Base-by-base conservation (phyloP, 92 coral and sea anemone genomes). In the Porites rus region DNA sequence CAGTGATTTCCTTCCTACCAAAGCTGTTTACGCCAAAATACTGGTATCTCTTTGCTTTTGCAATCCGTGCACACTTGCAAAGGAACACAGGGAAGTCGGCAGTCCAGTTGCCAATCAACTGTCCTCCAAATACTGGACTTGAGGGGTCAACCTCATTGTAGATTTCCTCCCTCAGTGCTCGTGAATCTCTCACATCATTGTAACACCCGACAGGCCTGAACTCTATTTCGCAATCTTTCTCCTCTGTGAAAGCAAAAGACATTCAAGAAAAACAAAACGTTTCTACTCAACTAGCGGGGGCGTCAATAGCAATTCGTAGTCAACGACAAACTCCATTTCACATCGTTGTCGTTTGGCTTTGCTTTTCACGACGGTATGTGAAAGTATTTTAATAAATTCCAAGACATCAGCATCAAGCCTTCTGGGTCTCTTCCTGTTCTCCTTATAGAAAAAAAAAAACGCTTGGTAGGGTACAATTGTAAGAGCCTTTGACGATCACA, bases 131-230 rank as follows among this genome's bases (percentile, higher is more conserved):
- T 6, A 69, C 74, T 25, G 74, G 51, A 28, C 74, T 69, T 17
- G 52, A 69, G 16, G 16, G 74, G 50, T 69, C 18, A 14, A 69
- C 74, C 9, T 22, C 74, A 31, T 69, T 69, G 74, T 69, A 69
- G 74, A 69, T 69, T 69, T 69, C 74, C 16, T 25, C 74, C 17
- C 74, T 28, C 46, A 69, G 76, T 4, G 92, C 86, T 12, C 97
- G 83, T 62, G 89, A 75, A 7, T 71, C 50, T 12, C 72, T 53
- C 16, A 58, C 74, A 54, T 94, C 97, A 46, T 65, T 84, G 61
- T 19, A 82, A 72, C 97, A 94, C 2, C 97, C 97, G 6, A 89
- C 72, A 0, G 92, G 82, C 72, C 69, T 79, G 83, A 75, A 1
- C 6, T 6, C 52, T 24, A 69, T 69, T 24, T 69, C 74, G 14